Percentiles rank a stretch among this genome's conserved stretches.
These are phyloP conservation scores for Axinella damicornis DNA, from an alignment of 37 sponge, comb jelly and placozoan species.

Conservation along the genomic window DNA sequence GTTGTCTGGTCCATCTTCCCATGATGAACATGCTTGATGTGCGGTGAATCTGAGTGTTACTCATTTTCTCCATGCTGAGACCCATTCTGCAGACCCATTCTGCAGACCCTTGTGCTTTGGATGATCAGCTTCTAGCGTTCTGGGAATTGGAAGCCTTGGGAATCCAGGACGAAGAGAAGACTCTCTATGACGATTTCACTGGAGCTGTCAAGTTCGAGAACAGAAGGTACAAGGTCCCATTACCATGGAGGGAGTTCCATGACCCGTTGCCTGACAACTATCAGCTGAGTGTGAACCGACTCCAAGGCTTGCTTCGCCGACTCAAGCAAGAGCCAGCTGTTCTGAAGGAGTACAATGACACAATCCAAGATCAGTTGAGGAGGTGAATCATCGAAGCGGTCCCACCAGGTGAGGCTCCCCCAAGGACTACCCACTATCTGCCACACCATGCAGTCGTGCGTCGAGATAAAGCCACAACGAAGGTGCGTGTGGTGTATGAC, in stretches of 20 bases:
- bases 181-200: conserved; percentile 9
- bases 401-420: background rate
- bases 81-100: background rate
- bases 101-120: background rate
- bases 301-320: conserved; percentile 9
- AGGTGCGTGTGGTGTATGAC: conserved; percentile 36
- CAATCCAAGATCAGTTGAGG: conserved; percentile 16
- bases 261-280: conserved; percentile 9
- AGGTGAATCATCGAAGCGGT: conserved; percentile 12
- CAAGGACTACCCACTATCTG: conserved; percentile 7
- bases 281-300: background rate
- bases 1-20: conserved; percentile 13
- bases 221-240: background rate
- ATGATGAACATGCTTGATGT: too few species aligned
- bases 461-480: conserved; percentile 35
- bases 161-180: background rate
- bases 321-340: conserved; percentile 22
- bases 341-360: conserved; percentile 1
- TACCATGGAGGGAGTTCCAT: conserved; percentile 16
- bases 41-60: background rate
- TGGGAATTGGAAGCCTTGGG: conserved; percentile 32
- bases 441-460: conserved; percentile 41
- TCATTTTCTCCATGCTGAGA: background rate
- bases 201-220: background rate
- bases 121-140: background rate